Base-by-base conservation (phyloP, 2,113 vertebrate genomes). In the Glaucidium brasilianum region DNA sequence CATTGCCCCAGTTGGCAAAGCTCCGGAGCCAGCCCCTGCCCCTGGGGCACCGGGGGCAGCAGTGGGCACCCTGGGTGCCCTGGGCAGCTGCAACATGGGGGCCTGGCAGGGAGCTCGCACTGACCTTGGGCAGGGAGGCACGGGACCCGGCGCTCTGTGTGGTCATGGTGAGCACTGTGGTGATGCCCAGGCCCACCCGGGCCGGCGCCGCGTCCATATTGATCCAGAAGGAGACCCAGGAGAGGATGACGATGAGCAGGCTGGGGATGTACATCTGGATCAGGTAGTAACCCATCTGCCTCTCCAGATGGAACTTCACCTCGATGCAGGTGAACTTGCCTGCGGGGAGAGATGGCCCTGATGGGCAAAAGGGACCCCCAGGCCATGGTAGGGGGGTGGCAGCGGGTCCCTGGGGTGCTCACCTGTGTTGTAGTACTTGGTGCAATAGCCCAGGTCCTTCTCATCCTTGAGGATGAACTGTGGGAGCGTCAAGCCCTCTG, bases 221-320 rank as follows among this genome's bases (percentile, higher is more conserved):
- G 96, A 99, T 99, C 99, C 99, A 99, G 96, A 99, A 99, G 89
- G 99, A 99, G 41, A 99, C 98, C 99, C 99, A 99, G 50, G 99
- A 99, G 25, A 99, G 98, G 97, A 99, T 99, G 96, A 99, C 99
- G 0, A 99, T 99, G 96, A 99, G 99, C 37, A 99, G 98, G 80
- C 99, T 99, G 60, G 99, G 99, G 92, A 99, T 99, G 98, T 99
- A 99, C 99, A 99, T 99, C 98, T 99, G 99, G 97, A 99, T 99
- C 97, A 99, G 96, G 94, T 99, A 99, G 97, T 99, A 99, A 93
- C 99, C 99, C 99, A 99, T 99, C 96, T 99, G 99, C 92, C 99
- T 97, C 93, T 99, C 99, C 96, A 99, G 97, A 96, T 99, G 99
- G 98, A 99, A 99, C 97, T 99, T 99, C 82, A 99, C 99, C 95